Evolutionary conservation across 2,797 vertebrate species (phyloP).

Genomic region (Myoxocephalus aenaeus): DNA sequence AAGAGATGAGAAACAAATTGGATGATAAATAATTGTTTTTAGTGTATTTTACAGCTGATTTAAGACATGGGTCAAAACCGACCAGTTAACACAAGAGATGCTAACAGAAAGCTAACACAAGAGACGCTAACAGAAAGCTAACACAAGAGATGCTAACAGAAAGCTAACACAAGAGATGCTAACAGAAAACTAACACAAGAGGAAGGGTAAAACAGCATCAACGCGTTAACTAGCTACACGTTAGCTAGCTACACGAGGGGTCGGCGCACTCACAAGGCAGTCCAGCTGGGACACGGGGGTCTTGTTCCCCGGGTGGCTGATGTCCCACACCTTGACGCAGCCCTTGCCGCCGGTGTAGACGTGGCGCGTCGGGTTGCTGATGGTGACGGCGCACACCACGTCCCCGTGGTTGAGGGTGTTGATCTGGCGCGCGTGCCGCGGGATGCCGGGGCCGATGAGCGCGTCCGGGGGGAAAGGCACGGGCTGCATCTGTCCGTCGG

Average conservation of each 20-base stretch:
- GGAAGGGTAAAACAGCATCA: not conserved
- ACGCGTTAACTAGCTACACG: not conserved
- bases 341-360: constrained; percentile 97
- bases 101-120: no score
- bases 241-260: not conserved
- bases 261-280: constrained; percentile 88
- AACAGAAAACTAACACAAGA: no score
- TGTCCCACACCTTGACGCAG: constrained; percentile 98
- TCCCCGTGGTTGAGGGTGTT: constrained; percentile 88
- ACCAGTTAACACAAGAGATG: no score
- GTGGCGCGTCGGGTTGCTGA: constrained; percentile 95
- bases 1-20: no score
- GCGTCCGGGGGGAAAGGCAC: constrained; percentile 88
- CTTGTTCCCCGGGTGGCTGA: constrained; percentile 97
- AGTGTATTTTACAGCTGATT: no score
- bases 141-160: no score
- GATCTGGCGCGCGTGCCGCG: constrained; percentile 88
- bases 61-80: no score
- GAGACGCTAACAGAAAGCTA: no score
- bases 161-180: no score
- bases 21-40: no score
- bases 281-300: constrained; percentile 96
- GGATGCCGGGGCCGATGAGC: constrained; percentile 87
- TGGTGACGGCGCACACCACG: constrained; percentile 94
- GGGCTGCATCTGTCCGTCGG: constrained; percentile 89